phyloP scores from a whole-genome alignment of 2,797 vertebrate genomes.

The Coregonus ussuriensis region DNA sequence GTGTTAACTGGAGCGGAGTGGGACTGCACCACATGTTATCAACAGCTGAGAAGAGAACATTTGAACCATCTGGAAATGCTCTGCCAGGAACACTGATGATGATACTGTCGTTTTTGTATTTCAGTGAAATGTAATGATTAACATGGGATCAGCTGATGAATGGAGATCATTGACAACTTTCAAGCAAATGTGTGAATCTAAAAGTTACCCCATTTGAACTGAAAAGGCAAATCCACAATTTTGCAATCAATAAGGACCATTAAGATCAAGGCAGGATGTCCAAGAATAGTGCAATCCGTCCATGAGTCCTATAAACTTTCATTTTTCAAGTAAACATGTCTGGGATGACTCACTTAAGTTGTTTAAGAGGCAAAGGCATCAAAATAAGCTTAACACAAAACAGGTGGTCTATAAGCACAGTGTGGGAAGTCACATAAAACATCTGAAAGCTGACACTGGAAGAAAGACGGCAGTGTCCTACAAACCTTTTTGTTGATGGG shows the following conservation, averaged over 20 bases:
- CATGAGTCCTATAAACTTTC: background rate
- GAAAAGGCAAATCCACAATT: background rate
- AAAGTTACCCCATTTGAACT: background rate
- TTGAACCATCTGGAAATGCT: background rate
- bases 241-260: background rate
- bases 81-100: background rate
- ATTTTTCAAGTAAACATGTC: background rate
- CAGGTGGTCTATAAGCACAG: background rate
- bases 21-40: background rate
- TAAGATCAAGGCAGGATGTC: background rate
- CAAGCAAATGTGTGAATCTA: background rate
- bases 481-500: background rate
- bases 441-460: background rate
- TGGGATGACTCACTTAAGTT: background rate
- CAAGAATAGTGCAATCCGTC: background rate
- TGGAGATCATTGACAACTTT: slow-evolving; percentile 11
- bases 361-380: background rate
- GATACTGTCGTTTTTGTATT: background rate
- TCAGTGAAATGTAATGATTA: slow-evolving; percentile 13
- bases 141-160: slow-evolving; percentile 4
- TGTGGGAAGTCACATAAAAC: background rate
- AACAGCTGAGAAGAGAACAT: background rate
- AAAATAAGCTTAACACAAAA: slow-evolving; percentile 3
- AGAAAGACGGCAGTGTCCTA: background rate
- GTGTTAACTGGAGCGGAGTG: background rate